phyloP scores from a whole-genome alignment of 2,888 invertebrate genomes.

The Carterocephalus palaemon region DNA sequence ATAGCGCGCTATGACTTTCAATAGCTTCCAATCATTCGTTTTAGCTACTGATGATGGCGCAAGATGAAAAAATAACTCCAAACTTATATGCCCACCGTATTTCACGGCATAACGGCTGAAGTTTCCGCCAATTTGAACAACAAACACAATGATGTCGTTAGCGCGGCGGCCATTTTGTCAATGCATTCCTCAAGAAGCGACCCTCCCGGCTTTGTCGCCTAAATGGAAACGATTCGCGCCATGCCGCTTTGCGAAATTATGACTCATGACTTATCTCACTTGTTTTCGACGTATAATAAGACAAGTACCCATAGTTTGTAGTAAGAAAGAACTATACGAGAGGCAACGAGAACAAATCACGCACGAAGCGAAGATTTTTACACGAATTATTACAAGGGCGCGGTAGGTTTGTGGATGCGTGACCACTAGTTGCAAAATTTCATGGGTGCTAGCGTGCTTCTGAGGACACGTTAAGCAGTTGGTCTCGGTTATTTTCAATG shows the following conservation, averaged over 20 bases:
- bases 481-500: too few species aligned
- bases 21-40: too few species aligned
- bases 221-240: slow-evolving; percentile 38
- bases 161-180: slow-evolving; percentile 43
- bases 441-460: too few species aligned
- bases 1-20: too few species aligned
- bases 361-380: too few species aligned
- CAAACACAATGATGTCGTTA: slow-evolving; percentile 37
- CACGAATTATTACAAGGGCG: too few species aligned
- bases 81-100: slow-evolving; percentile 6
- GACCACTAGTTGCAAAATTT: too few species aligned
- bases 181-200: slow-evolving; percentile 44
- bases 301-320: too few species aligned
- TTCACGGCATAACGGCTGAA: slow-evolving; percentile 13
- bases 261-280: slow-evolving; percentile 16
- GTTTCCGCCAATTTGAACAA: slow-evolving; percentile 21
- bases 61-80: neutral
- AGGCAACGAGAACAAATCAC: too few species aligned
- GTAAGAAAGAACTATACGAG: neutral
- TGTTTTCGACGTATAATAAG: slow-evolving; percentile 4
- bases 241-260: slow-evolving; percentile 35
- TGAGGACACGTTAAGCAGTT: too few species aligned
- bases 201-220: slow-evolving; percentile 30
- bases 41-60: neutral
- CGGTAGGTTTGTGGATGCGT: too few species aligned